Evolutionary conservation across 2,113 vertebrate genomes (phyloP).

Genomic region (Otis tarda): DNA sequence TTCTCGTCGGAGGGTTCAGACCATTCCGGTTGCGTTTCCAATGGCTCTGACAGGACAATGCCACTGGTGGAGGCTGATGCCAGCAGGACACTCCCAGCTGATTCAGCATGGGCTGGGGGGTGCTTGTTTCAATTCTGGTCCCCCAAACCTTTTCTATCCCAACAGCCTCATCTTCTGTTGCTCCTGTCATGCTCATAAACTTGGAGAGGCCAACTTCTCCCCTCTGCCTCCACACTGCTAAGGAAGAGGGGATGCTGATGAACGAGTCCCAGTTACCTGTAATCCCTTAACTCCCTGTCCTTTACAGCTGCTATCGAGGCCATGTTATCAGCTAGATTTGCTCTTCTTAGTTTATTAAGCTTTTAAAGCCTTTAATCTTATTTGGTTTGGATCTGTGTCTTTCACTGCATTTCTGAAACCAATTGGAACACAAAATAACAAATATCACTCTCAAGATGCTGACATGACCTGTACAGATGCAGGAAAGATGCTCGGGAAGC

Average conservation of each 20-base stretch:
- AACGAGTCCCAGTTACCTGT: neutral
- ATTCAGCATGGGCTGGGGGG: neutral
- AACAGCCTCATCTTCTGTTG: neutral
- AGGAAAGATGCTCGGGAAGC: neutral
- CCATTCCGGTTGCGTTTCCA: neutral
- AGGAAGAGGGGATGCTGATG: neutral
- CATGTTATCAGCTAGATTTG: constrained; percentile 4
- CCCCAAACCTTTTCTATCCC: neutral
- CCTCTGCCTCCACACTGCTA: fast-evolving
- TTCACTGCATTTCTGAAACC: neutral
- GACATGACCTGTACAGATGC: fast-evolving
- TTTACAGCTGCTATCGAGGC: neutral
- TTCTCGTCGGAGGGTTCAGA: neutral
- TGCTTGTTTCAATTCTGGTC: neutral
- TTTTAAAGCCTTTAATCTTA: constrained; percentile 43
- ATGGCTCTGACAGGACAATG: neutral
- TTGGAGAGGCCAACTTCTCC: neutral
- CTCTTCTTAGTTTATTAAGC: constrained; percentile 17
- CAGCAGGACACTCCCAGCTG: neutral
- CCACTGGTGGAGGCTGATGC: neutral
- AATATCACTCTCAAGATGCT: neutral
- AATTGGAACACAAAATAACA: neutral
- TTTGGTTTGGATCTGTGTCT: neutral
- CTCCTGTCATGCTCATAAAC: neutral
- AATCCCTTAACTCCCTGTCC: neutral